Conservation (phyloP, 2,888 invertebrate species). For the Amaurobius ferox region DNA sequence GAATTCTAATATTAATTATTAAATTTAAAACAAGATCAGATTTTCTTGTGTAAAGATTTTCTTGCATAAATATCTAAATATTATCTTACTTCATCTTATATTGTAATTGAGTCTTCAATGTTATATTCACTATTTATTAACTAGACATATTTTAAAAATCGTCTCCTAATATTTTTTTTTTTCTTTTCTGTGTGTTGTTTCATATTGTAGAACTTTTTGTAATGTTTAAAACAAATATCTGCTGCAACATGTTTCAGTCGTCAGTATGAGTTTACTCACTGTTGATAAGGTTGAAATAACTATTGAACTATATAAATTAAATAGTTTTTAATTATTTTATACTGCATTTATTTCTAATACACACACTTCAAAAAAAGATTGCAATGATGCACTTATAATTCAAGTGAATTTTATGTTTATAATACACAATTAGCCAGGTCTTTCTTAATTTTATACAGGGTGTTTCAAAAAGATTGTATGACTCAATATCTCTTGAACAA, state of each 20-base stretch:
- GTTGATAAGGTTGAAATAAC: conserved; percentile 49
- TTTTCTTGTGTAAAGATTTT: too few species aligned
- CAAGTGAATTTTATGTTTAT: too few species aligned
- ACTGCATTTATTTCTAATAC: too few species aligned
- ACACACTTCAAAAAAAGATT: too few species aligned
- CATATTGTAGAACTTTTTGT: neutral
- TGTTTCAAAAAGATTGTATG: too few species aligned
- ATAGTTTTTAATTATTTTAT: conserved; percentile 43
- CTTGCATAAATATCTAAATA: too few species aligned
- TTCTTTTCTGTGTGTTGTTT: neutral
- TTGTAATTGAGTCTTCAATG: neutral
- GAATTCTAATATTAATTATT: neutral
- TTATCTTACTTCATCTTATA: too few species aligned
- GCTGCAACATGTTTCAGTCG: conserved; percentile 9
- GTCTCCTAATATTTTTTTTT: neutral
- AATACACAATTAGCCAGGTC: too few species aligned
- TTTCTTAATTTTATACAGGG: too few species aligned
- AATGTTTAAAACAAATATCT: neutral
- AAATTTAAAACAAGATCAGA: too few species aligned
- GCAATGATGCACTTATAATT: too few species aligned
- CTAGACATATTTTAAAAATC: neutral
- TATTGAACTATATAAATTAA: conserved; percentile 26
- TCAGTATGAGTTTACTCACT: neutral
- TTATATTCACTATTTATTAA: neutral
- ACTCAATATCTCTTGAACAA: too few species aligned